phyloP scores from a whole-genome alignment of 2,797 vertebrate genomes.

The Notolepis coatsorum region DNA sequence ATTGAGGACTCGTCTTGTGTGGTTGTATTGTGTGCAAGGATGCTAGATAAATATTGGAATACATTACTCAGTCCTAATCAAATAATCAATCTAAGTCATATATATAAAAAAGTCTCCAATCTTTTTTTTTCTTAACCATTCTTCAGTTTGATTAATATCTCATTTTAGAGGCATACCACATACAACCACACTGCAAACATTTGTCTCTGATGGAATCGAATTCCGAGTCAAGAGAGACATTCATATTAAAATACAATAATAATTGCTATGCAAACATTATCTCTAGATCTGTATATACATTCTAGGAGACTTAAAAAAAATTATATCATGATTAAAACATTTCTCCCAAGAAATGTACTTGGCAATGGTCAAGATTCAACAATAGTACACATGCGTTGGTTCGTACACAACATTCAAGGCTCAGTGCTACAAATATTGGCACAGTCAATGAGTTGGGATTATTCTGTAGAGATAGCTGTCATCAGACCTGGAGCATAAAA shows the following conservation, averaged over 20 bases:
- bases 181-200: slow-evolving; percentile 57
- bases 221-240: not conserved
- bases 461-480: not conserved
- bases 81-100: slow-evolving; percentile 5
- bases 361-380: slow-evolving; percentile 24
- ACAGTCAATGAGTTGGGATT: slow-evolving; percentile 16
- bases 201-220: slow-evolving; percentile 16
- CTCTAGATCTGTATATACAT: slow-evolving; percentile 26
- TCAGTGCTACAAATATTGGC: slow-evolving; percentile 29
- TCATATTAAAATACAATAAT: not conserved
- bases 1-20: not conserved
- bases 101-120: slow-evolving; percentile 3
- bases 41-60: slow-evolving; percentile 5
- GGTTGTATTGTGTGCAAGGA: slow-evolving; percentile 1
- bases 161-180: slow-evolving; percentile 21
- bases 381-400: slow-evolving; percentile 25
- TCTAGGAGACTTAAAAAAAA: slow-evolving; percentile 19
- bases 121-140: not conserved
- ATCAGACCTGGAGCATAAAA: not conserved
- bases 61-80: not conserved
- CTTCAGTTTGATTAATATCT: not conserved
- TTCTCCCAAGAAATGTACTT: slow-evolving; percentile 7
- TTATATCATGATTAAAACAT: slow-evolving; percentile 4
- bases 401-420: slow-evolving; percentile 41
- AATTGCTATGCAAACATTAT: slow-evolving; percentile 1